Conservation (phyloP, 2,797 vertebrate genomes). For the Miichthys miiuy region DNA sequence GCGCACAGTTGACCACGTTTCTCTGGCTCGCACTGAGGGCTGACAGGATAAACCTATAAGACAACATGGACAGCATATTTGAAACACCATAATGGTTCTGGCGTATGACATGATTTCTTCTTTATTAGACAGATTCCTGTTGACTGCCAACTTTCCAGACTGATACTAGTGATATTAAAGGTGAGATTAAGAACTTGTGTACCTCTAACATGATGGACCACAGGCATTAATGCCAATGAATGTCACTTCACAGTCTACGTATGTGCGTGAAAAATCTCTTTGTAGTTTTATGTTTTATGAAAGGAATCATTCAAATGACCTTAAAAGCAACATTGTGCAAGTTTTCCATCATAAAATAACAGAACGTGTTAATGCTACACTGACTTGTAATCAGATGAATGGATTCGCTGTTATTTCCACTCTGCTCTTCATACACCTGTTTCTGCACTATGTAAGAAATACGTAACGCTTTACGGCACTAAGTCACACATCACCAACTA, state of each 20-base stretch:
- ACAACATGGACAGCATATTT: not conserved
- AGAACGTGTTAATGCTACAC: too few species aligned
- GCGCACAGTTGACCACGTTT: slow-evolving; percentile 97
- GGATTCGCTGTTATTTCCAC: too few species aligned
- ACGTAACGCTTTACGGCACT: too few species aligned
- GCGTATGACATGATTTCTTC: not conserved
- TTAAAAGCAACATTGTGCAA: too few species aligned
- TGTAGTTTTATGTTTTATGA: not conserved
- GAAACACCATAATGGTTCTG: not conserved
- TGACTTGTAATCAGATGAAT: too few species aligned
- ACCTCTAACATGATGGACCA: not conserved
- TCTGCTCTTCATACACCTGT: too few species aligned
- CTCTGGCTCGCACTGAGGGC: slow-evolving; percentile 97
- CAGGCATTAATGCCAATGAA: not conserved
- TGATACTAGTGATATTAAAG: not conserved
- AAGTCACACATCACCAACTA: too few species aligned
- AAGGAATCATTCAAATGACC: not conserved
- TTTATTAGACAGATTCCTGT: too few species aligned
- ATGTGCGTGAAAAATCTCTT: not conserved
- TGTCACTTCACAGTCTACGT: not conserved
- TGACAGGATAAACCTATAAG: slow-evolving; percentile 93
- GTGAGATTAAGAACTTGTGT: not conserved
- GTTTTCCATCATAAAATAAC: too few species aligned
- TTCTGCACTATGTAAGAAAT: too few species aligned
- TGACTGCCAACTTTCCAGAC: not conserved